Evolutionary conservation across 2,113 vertebrate species (phyloP).

Genomic region (Mobula hypostoma): DNA sequence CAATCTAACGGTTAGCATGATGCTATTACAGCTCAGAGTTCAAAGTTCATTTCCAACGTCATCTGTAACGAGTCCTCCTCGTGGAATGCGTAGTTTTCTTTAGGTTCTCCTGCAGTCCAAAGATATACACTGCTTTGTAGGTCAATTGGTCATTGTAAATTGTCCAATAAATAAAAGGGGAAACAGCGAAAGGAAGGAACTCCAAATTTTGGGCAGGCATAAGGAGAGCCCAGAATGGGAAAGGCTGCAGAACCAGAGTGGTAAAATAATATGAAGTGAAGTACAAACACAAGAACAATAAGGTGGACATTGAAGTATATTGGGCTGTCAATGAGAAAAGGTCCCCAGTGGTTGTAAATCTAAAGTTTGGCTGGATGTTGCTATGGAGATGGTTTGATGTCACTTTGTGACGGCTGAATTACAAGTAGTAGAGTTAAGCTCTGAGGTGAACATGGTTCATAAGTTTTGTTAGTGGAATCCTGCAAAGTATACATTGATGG

Average conservation of each 20-base stretch:
- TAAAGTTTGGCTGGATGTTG: neutral
- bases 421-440: neutral
- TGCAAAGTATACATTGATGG: neutral
- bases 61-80: no score
- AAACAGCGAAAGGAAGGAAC: neutral
- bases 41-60: no score
- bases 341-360: neutral
- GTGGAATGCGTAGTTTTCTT: no score
- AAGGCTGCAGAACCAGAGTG: neutral
- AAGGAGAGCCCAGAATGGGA: neutral
- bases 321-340: neutral
- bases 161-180: neutral
- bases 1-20: no score
- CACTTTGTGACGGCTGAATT: neutral
- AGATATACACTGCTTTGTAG: no score
- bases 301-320: neutral
- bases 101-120: no score
- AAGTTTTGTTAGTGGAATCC: neutral
- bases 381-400: neutral
- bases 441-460: neutral
- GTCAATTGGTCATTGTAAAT: no score
- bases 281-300: neutral
- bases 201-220: neutral
- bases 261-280: neutral
- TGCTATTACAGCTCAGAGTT: no score